Base-by-base conservation (phyloP, 2,888 invertebrate species). In the Cloeon dipterum region DNA sequence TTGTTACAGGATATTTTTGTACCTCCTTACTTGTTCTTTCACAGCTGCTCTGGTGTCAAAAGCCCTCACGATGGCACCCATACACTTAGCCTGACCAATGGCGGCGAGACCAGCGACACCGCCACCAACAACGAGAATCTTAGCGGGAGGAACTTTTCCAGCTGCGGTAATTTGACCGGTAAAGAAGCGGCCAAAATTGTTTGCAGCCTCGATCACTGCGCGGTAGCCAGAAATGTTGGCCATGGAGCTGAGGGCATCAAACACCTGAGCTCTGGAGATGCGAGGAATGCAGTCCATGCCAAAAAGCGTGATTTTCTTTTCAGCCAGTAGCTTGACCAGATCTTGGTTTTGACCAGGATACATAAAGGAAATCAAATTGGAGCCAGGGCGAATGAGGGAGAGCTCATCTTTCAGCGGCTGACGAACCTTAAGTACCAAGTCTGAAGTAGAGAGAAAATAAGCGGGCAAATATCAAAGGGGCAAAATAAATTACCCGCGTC, bases 231-330 rank as follows among this genome's bases (percentile, higher is more conserved):
- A 68, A 43, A 88, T 77, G 52, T 88, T 88, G 0, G 85, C 83
- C 88, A 88, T 88, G 1, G 86, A 86, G 51, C 81, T 82, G 3
- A 88, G 64, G 0, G 77, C 86, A 55, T 88, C 86, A 55, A 83
- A 88, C 2, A 82, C 82, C 58, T 88, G 86, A 16, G 88, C 88
- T 42, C 86, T 63, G 43, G 77, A 75, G 45, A 88, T 86, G 36
- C 88, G 66, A 1, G 86, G 88, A 45, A 88, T 68, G 52, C 79
- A 81, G 53, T 88, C 88, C 85, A 88, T 86, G 8, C 76, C 86
- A 59, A 88, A 83, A 25, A 74, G 77, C 49, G 75, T 83, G 43
- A 82, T 62, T 47, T 75, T 68, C 50, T 65, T 71, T 39, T 65
- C 59, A 3, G 72, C 68, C 43, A 88, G 56, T 46, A 67, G 56